These are phyloP conservation scores for zebrafish (Danio rerio) DNA, from an alignment of 2,113 vertebrate species.

Conservation along the genomic window DNA sequence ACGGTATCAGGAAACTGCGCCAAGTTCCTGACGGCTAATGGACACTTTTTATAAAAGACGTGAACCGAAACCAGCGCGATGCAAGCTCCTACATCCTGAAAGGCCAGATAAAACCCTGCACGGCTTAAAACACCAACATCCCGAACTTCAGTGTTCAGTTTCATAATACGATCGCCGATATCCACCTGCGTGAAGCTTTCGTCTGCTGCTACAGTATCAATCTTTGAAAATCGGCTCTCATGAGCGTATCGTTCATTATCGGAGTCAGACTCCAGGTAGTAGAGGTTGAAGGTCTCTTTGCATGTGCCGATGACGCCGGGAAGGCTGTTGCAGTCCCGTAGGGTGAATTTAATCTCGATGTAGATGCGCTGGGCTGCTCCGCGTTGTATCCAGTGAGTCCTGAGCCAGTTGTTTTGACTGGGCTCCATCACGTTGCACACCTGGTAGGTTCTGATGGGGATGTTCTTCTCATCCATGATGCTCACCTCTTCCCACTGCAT, in stretches of 20 bases:
- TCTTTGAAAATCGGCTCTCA: constrained; percentile 94
- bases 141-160: constrained; percentile 94
- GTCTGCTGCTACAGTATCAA: constrained; percentile 95
- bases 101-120: constrained; percentile 96
- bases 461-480: constrained; percentile 99
- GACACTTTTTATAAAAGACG: constrained; percentile 97
- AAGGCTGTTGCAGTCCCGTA: no score
- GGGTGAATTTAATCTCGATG: no score
- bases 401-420: constrained; percentile 97
- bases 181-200: constrained; percentile 99
- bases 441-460: constrained; percentile 97
- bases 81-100: constrained; percentile 97
- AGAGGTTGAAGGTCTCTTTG: constrained; percentile 99
- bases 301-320: constrained; percentile 95
- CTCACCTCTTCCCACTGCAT: constrained; percentile 98
- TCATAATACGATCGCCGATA: constrained; percentile 98
- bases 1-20: constrained; percentile 97
- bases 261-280: constrained; percentile 95
- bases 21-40: constrained; percentile 90
- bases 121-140: constrained; percentile 89
- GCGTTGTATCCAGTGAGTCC: constrained; percentile 96
- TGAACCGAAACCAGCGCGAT: constrained; percentile 95
- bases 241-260: constrained; percentile 93
- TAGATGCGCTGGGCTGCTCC: constrained; percentile 86
- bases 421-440: constrained; percentile 99